These are phyloP conservation scores for Eupsilia transversa DNA, from an alignment of 2,888 invertebrate species.

Conservation along the genomic window DNA sequence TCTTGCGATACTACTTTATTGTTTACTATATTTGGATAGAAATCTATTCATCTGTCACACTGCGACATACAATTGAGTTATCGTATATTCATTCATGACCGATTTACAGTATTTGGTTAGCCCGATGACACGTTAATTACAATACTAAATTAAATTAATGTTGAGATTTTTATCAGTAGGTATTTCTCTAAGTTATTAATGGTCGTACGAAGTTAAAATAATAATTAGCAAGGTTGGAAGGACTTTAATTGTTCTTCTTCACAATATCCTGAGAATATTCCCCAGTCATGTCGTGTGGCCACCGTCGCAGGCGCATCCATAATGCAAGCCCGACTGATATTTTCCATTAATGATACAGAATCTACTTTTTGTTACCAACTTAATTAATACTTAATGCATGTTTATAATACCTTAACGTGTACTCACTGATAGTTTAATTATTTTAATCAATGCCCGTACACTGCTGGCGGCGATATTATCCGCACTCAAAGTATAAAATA, in stretches of 20 bases:
- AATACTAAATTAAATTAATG: constrained; percentile 24
- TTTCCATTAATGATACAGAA: constrained; percentile 80
- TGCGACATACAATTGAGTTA: constrained; percentile 50
- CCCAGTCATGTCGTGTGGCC: constrained; percentile 48
- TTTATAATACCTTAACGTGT: constrained; percentile 80
- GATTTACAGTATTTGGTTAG: constrained; percentile 39
- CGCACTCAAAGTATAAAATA: constrained; percentile 61
- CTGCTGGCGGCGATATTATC: constrained; percentile 49
- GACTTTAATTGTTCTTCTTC: not conserved
- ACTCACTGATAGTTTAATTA: constrained; percentile 81
- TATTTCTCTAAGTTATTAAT: constrained; percentile 8
- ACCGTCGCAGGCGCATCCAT: constrained; percentile 73
- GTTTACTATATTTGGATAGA: constrained; percentile 56
- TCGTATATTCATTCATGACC: constrained; percentile 47
- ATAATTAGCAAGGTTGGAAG: not conserved
- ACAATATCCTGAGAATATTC: constrained; percentile 30
- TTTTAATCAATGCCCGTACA: constrained; percentile 75
- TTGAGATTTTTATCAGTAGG: constrained; percentile 15
- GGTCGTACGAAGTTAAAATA: constrained; percentile 3
- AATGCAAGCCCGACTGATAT: constrained; percentile 79
- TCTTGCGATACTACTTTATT: constrained; percentile 49
- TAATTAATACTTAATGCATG: constrained; percentile 86
- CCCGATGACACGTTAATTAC: constrained; percentile 16
- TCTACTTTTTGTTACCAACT: constrained; percentile 83
- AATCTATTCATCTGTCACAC: constrained; percentile 58